Conservation (phyloP, 2,113 vertebrate species). For the Sigmodon hispidus region DNA sequence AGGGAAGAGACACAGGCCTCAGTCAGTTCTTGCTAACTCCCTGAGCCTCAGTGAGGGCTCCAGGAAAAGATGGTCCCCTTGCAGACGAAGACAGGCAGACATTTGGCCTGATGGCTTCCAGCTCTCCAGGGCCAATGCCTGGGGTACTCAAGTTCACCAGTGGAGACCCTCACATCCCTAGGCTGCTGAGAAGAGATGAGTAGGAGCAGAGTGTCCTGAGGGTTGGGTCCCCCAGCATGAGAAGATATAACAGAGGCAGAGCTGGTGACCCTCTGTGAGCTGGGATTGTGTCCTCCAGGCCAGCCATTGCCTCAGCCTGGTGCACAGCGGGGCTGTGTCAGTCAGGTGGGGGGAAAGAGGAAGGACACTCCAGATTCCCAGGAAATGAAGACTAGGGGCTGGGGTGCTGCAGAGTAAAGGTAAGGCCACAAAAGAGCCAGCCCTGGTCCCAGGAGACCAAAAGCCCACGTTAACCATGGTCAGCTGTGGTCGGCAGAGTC, state of each 20-base stretch:
- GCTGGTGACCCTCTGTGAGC: not conserved
- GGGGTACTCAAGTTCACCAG: too few species aligned
- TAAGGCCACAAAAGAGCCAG: not conserved
- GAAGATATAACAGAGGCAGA: not conserved
- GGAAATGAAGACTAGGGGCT: not conserved
- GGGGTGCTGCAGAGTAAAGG: not conserved
- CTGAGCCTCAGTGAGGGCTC: not conserved
- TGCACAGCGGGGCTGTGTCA: not conserved
- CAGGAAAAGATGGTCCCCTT: not conserved
- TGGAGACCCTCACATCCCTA: not conserved
- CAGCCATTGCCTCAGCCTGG: too few species aligned
- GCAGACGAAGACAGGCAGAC: rapidly evolving
- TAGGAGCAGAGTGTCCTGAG: not conserved
- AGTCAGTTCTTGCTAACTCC: not conserved
- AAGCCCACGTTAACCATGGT: not conserved
- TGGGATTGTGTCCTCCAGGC: not conserved
- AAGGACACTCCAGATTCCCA: not conserved
- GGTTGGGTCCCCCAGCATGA: not conserved
- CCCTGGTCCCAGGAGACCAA: not conserved
- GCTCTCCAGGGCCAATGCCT: not conserved
- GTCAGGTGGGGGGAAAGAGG: not conserved
- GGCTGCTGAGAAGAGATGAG: not conserved
- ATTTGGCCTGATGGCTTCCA: not conserved
- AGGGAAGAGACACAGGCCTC: not conserved
- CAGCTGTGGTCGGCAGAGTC: not conserved